A percentile compares a stretch with the other conserved stretches of the same genome.
phyloP scores from a whole-genome alignment of 2,113 vertebrate species.

The Plotosus lineatus region DNA sequence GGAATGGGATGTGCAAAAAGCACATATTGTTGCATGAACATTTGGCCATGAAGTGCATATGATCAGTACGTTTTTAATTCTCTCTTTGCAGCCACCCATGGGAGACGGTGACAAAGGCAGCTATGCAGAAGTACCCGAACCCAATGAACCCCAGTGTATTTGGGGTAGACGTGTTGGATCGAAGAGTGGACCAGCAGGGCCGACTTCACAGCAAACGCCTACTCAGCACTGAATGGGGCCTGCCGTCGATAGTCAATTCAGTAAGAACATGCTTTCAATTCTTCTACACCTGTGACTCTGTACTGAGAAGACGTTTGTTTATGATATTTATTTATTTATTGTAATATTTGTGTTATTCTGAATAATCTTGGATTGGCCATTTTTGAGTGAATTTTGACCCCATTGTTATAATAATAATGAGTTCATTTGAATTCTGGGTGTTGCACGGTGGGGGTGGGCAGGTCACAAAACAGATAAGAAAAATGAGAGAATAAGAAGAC shows the following conservation, averaged over 20 bases:
- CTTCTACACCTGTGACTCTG: slow-evolving; percentile 47
- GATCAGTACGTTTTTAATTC: slow-evolving; percentile 21
- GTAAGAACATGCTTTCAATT: slow-evolving; percentile 66
- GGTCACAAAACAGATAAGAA: too few species aligned
- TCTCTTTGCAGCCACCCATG: slow-evolving; percentile 84
- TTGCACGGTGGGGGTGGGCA: too few species aligned
- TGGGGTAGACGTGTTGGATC: slow-evolving; percentile 90
- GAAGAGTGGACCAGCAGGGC: slow-evolving; percentile 80
- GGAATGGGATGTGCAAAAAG: background rate
- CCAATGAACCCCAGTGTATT: slow-evolving; percentile 96
- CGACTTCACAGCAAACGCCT: slow-evolving; percentile 89
- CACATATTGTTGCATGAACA: background rate
- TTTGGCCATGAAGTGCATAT: background rate
- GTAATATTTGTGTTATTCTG: background rate
- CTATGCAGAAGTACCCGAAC: slow-evolving; percentile 98
- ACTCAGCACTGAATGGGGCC: slow-evolving; percentile 95
- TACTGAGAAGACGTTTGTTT: background rate
- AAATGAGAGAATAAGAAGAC: background rate
- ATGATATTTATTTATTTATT: background rate
- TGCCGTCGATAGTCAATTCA: slow-evolving; percentile 92
- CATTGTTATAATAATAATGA: background rate
- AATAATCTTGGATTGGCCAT: background rate
- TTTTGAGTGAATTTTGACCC: background rate
- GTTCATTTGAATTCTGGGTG: too few species aligned
- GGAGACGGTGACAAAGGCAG: slow-evolving; percentile 93